A percentile compares a stretch with the other conserved stretches of the same genome.
Evolutionary conservation across 2,113 vertebrate genomes (phyloP).

Genomic region (Hiodon tergisus): DNA sequence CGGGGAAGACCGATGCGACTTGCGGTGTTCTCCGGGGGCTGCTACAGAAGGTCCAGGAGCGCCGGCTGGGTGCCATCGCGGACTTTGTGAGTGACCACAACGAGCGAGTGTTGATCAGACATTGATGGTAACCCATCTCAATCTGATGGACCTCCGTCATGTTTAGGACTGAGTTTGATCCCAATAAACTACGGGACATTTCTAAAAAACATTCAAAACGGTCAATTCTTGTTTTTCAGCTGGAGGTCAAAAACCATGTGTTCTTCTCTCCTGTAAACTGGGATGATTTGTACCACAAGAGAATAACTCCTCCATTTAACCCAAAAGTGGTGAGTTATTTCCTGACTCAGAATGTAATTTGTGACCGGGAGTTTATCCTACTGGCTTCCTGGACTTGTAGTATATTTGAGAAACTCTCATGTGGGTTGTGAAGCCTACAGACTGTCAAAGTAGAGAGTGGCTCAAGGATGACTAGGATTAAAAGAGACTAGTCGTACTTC

Average conservation of each 20-base stretch:
- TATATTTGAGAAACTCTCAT: too few relatives aligned
- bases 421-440: too few relatives aligned
- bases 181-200: neutral
- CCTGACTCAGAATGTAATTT: too few relatives aligned
- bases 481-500: too few relatives aligned
- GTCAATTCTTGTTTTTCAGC: slow-evolving; percentile 52
- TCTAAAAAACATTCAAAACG: neutral
- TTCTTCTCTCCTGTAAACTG: slow-evolving; percentile 95
- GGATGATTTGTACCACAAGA: slow-evolving; percentile 94
- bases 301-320: slow-evolving; percentile 88
- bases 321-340: slow-evolving; percentile 86
- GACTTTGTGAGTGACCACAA: slow-evolving; percentile 80
- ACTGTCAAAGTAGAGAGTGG: too few relatives aligned
- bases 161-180: neutral
- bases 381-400: too few relatives aligned
- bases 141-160: too few relatives aligned
- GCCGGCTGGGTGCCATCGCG: slow-evolving; percentile 81
- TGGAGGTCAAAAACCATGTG: slow-evolving; percentile 88
- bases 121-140: neutral
- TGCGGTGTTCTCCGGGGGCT: slow-evolving; percentile 81
- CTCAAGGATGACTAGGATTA: too few relatives aligned
- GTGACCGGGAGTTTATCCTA: too few relatives aligned
- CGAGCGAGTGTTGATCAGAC: neutral
- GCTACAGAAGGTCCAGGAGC: slow-evolving; percentile 87
- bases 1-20: slow-evolving; percentile 80